Evolutionary conservation across 2,797 vertebrate species (phyloP), one percentile per base, ranked within the genome.

Genomic region (Gambelia wislizenii): DNA sequence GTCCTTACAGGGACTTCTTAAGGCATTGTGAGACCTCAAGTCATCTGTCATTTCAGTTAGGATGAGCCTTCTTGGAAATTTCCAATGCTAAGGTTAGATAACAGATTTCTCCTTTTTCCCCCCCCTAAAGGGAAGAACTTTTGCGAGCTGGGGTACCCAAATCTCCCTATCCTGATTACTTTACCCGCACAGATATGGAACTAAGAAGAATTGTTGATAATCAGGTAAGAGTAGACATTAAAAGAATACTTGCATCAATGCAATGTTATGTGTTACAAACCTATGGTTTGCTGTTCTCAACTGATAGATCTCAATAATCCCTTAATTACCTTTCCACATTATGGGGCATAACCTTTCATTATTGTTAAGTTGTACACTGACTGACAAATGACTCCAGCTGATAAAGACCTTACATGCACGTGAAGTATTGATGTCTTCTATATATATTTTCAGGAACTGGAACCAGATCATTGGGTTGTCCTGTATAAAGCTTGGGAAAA

Each of bases 181-280:
- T 95, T 88, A 91, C 88, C 74, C 91, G 84, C 49, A 87, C 59
- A 0, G 90, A 94, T 86, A 84, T 85, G 76, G 84, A 95, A 13
- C 91, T 97, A 89, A 54, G 88, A 82, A 89, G 91, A 91, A 85
- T 96, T 76, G 78, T 96, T 81, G 87, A 97, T 20, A 92, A 93
- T 87, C 89, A 96, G 5, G 94, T 96, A 94, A 80, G 76, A 86
- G 9, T 54, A 79, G 64, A 87, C 30, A 54, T 88, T 78, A 84
- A 49, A 47, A 77, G 0, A 64, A 56, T 14, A 79, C 88, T 79
- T 75, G 8, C 18, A 30, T 44, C 16, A 18, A 80, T 69, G 85
- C 13, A 83, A 70, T 56, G 70, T 0, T 16, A 16, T 33, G 3
- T 78, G 86, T 36, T 86, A 77, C 64, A 91, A 91, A 61, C 70